Base-by-base conservation (phyloP, 2,888 invertebrate species). In the Troides oblongomaculatus region DNA sequence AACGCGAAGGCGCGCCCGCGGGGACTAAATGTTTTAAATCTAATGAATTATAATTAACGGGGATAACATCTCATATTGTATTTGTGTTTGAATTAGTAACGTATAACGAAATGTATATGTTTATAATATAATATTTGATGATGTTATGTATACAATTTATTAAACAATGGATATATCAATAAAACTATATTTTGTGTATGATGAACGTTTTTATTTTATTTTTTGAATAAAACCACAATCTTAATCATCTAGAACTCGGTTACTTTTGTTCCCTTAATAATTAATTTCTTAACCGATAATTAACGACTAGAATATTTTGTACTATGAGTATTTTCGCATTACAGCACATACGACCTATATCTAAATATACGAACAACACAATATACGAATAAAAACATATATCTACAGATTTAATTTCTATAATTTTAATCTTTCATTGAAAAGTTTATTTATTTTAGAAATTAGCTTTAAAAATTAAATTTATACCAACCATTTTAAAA, bases 141-240 rank as follows among this genome's bases (percentile, higher is more conserved):
- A 92, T 91, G 91, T 92, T 92, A 92, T 92, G 90, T 92, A 92
- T 92, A 92, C 92, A 92, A 91, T 92, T 92, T 92, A 92, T 92
- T 92, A 92, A 92, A 92, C 91, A 91, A 46, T 92, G 90, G 85
- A 91, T 92, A 92, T 92, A 92, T 92, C 92, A 93, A 93, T 93
- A 93, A 93, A 93, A 93, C 92, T 93, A 93, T 93, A 93, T 93
- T 93, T 93, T 93, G 92, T 93, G 92, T 93, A 93, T 82, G 84
- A 87, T 80, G 77, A 86, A 87, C 83, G 80, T 90, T 91, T 30
- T 89, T 85, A 85, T 89, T 89, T 85, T 85, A 74, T 81, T 84
- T 83, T 80, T 78, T 46, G 14, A 30, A 30, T 61, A 67, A 67
- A 57, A 56, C 64, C 50, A 5, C 53, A 53, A 18, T 53, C n/a